Evolutionary conservation across 2,888 invertebrate species (phyloP).

Genomic region (Ditula angustiorana): DNA sequence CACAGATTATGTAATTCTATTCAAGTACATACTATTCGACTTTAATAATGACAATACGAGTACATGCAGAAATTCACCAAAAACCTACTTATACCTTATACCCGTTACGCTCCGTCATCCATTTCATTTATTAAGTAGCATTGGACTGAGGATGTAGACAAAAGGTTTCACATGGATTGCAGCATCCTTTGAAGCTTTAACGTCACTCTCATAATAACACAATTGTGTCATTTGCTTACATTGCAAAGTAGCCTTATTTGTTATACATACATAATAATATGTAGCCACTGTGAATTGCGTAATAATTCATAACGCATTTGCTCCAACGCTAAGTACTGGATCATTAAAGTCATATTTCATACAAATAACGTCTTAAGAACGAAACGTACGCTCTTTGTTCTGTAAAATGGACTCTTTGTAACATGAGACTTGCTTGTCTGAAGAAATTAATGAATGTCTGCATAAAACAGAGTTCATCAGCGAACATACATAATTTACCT

Average conservation of each 20-base stretch:
- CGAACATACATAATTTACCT: slow-evolving; percentile 1
- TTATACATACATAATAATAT: too few relatives aligned
- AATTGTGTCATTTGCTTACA: background rate
- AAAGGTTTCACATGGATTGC: too few relatives aligned
- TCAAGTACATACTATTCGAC: too few relatives aligned
- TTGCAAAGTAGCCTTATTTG: background rate
- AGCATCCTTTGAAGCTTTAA: too few relatives aligned
- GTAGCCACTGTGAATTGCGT: background rate
- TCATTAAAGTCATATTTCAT: slow-evolving; percentile 12
- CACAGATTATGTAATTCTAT: too few relatives aligned
- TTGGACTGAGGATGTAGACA: too few relatives aligned
- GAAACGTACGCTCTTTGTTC: slow-evolving; percentile 15
- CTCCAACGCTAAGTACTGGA: slow-evolving; percentile 1
- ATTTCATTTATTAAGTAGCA: too few relatives aligned
- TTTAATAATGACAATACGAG: too few relatives aligned
- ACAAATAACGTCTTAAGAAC: background rate
- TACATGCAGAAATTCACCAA: too few relatives aligned
- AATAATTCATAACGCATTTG: slow-evolving; percentile 11
- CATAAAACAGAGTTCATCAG: too few relatives aligned
- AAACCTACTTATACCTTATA: too few relatives aligned
- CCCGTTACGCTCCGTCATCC: too few relatives aligned
- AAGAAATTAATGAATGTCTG: background rate
- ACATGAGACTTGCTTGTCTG: slow-evolving; percentile 1
- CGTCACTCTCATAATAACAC: background rate
- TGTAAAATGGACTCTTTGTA: slow-evolving; percentile 11